Percentiles rank a stretch among this genome's conserved stretches.
phyloP scores from a whole-genome alignment of 2,113 vertebrate genomes.

The Protobothrops flavoviridis region DNA sequence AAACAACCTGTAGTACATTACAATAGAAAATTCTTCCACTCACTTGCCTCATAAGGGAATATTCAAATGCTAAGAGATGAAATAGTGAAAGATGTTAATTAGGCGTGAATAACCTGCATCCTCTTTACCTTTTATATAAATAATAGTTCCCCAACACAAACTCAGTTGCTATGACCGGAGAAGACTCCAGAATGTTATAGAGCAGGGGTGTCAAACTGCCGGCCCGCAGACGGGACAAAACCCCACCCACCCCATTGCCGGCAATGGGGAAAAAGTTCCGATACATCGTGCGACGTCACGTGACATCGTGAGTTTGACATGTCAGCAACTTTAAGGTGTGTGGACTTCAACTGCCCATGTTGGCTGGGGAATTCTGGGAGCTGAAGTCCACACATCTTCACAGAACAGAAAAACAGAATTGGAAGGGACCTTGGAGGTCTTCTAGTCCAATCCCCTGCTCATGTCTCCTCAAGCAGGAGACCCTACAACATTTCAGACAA shows the following conservation, averaged over 20 bases:
- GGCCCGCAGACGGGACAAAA: too few species aligned
- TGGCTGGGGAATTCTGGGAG: not conserved
- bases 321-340: not conserved
- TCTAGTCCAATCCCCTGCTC: not conserved
- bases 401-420: not conserved
- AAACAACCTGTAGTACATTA: slow-evolving; percentile 11
- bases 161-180: not conserved
- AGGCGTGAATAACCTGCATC: not conserved
- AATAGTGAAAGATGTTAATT: not conserved
- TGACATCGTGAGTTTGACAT: too few species aligned
- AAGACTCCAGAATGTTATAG: not conserved
- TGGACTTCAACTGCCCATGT: not conserved
- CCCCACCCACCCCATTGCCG: too few species aligned
- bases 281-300: too few species aligned
- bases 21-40: slow-evolving; percentile 2
- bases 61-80: not conserved
- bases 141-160: not conserved
- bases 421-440: not conserved
- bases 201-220: not conserved
- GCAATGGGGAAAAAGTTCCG: too few species aligned
- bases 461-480: not conserved
- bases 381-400: not conserved
- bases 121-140: not conserved
- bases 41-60: slow-evolving; percentile 14
- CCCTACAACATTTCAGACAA: not conserved